Evolutionary conservation across 2,888 invertebrate species (phyloP), one percentile per base, ranked within the genome.

Genomic region (Eudemis profundana): DNA sequence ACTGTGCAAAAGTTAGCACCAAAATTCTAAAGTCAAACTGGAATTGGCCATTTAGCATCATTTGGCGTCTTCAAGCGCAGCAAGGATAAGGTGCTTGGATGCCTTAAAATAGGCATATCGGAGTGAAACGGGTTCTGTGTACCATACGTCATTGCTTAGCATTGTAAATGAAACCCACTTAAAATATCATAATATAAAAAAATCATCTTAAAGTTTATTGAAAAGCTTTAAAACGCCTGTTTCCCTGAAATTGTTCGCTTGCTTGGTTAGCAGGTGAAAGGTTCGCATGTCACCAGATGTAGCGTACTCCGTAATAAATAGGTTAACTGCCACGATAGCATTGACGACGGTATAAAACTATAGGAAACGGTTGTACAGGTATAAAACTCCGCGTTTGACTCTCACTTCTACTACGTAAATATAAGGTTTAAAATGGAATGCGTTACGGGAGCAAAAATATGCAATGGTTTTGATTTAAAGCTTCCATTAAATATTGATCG

Each of bases 231-330:
- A n/a, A n/a, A n/a, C n/a, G n/a, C n/a, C n/a, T n/a, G n/a, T n/a
- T n/a, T 27, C 27, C 4, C 17, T 19, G 23, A 27, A 54, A 15
- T 14, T 12, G 4, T 23, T 23, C 21, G 17, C 10, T 44, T 29
- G 40, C 47, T n/a, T n/a, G 40, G 44, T 17, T 38, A 36, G 47
- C 56, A 53, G 56, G 47, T 47, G 27, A 42, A 59, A 53, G 44
- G 64, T 65, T 60, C 47, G 60, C 65, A 60, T 65, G 65, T 53
- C 65, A 40, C 59, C 65, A 60, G 65, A 65, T 65, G 60, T 60
- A 53, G 38, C 50, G 57, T 46, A 36, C 51, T 65, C 42, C 29
- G 65, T 47, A 65, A 40, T 60, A 65, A 59, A 65, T 65, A 60
- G 65, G 65, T 60, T 60, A 60, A 65, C 65, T 53, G 53, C 60